A percentile compares a stretch with the other conserved stretches of the same genome.
Conservation (phyloP, 2,113 vertebrate genomes). For the Cromileptes altivelis region DNA sequence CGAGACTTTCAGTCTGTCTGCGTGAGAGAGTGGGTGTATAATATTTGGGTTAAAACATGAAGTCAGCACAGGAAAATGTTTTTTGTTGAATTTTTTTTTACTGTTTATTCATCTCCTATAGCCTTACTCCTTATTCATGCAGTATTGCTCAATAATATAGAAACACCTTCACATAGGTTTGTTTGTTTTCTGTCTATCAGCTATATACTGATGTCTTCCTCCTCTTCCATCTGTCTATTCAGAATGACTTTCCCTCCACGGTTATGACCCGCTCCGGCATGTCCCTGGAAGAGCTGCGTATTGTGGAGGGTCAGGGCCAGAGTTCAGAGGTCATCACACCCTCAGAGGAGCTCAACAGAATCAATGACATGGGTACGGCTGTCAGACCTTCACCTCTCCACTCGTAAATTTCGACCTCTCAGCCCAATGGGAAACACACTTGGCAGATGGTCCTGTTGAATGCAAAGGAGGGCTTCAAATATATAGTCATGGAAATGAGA, state of each 20-base stretch:
- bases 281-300: slow-evolving; percentile 95
- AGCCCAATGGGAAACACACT: slow-evolving; percentile 24
- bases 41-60: slow-evolving; percentile 4
- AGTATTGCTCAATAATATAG: neutral
- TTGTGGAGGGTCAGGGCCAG: slow-evolving; percentile 98
- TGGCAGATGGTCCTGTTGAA: slow-evolving; percentile 75
- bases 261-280: slow-evolving; percentile 92
- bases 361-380: slow-evolving; percentile 91
- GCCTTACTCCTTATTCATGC: neutral
- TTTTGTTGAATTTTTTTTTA: neutral
- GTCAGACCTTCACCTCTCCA: slow-evolving; percentile 45
- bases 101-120: neutral
- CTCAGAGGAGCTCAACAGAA: slow-evolving; percentile 93
- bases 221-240: slow-evolving; percentile 37
- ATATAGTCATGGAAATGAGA: slow-evolving; percentile 65
- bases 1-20: neutral
- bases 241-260: slow-evolving; percentile 90
- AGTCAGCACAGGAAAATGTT: neutral
- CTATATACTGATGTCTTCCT: slow-evolving; percentile 59
- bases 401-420: slow-evolving; percentile 50
- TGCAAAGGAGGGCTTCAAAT: slow-evolving; percentile 22
- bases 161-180: neutral
- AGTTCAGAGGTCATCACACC: slow-evolving; percentile 93
- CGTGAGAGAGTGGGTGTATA: neutral
- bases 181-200: neutral